These are phyloP conservation scores for Lepidonotus clava DNA, from an alignment of 2,888 invertebrate genomes.

Conservation along the genomic window DNA sequence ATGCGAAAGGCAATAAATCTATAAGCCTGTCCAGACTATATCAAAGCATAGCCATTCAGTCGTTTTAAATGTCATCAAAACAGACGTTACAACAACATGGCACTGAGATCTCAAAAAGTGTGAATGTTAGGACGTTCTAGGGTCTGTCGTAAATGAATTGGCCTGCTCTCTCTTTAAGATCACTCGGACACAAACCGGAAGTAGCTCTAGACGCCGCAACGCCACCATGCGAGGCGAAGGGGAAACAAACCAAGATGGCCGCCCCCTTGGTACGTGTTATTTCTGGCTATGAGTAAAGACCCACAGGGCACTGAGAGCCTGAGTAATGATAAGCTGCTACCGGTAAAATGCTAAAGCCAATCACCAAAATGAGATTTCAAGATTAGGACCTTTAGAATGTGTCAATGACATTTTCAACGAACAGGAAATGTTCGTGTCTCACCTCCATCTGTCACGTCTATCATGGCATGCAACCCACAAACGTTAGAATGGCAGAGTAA, in stretches of 20 bases:
- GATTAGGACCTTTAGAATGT: neutral
- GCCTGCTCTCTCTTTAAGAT: too few relatives aligned
- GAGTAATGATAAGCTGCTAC: too few relatives aligned
- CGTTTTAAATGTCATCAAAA: too few relatives aligned
- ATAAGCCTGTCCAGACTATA: too few relatives aligned
- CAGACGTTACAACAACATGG: too few relatives aligned
- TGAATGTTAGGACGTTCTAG: neutral
- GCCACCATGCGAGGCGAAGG: neutral
- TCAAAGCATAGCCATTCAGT: too few relatives aligned
- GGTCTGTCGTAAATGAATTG: too few relatives aligned
- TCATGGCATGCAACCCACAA: neutral
- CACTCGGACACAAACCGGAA: constrained; percentile 12
- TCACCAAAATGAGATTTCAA: neutral
- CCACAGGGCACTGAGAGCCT: too few relatives aligned
- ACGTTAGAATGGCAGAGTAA: too few relatives aligned
- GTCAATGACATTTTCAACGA: neutral
- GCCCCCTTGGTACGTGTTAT: constrained; percentile 12
- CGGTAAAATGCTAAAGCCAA: neutral
- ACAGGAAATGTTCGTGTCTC: neutral
- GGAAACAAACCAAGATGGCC: constrained; percentile 29
- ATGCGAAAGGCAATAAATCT: too few relatives aligned
- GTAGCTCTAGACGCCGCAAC: neutral
- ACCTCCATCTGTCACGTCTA: neutral
- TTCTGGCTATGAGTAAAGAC: neutral
- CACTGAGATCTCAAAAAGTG: too few relatives aligned